Conservation (phyloP, 1,140 invertebrate genomes). For the Anastrepha ludens region DNA sequence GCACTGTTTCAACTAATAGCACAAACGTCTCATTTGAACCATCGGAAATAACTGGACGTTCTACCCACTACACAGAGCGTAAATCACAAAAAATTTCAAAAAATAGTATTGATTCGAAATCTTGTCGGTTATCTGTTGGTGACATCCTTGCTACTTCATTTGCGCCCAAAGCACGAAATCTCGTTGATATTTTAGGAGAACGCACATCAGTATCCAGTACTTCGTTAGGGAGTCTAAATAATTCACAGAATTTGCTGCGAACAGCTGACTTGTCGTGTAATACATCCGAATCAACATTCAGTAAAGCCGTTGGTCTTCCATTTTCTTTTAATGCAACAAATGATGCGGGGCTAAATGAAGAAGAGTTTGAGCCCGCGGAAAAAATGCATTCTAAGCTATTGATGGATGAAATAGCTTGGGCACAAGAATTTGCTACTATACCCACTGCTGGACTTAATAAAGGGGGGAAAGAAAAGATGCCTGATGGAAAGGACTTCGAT, state of each 20-base stretch:
- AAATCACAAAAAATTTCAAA: slow-evolving; percentile 40
- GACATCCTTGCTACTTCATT: slow-evolving; percentile 63
- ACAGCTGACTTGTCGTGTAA: slow-evolving; percentile 64
- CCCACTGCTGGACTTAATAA: slow-evolving; percentile 66
- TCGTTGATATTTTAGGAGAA: slow-evolving; percentile 60
- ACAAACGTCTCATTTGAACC: slow-evolving; percentile 68
- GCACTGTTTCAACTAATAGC: slow-evolving; percentile 58
- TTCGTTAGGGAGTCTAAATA: slow-evolving; percentile 26
- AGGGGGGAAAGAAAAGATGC: slow-evolving; percentile 64
- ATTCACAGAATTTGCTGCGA: slow-evolving; percentile 62
- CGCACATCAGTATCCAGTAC: neutral
- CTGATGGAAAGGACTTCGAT: slow-evolving; percentile 55
- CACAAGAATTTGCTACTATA: slow-evolving; percentile 68
- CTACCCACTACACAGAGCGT: slow-evolving; percentile 61
- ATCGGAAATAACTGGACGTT: slow-evolving; percentile 69
- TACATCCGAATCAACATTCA: slow-evolving; percentile 58
- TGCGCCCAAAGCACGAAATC: slow-evolving; percentile 65
- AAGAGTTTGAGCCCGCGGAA: slow-evolving; percentile 66
- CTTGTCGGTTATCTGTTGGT: slow-evolving; percentile 58
- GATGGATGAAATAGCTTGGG: slow-evolving; percentile 70
- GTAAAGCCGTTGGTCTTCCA: slow-evolving; percentile 60
- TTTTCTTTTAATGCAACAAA: slow-evolving; percentile 64
- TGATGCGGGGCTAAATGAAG: neutral
- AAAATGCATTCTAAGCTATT: slow-evolving; percentile 70
- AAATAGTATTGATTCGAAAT: neutral